These are phyloP conservation scores for Macropodus opercularis DNA, from an alignment of 2,797 vertebrate genomes.

Conservation along the genomic window DNA sequence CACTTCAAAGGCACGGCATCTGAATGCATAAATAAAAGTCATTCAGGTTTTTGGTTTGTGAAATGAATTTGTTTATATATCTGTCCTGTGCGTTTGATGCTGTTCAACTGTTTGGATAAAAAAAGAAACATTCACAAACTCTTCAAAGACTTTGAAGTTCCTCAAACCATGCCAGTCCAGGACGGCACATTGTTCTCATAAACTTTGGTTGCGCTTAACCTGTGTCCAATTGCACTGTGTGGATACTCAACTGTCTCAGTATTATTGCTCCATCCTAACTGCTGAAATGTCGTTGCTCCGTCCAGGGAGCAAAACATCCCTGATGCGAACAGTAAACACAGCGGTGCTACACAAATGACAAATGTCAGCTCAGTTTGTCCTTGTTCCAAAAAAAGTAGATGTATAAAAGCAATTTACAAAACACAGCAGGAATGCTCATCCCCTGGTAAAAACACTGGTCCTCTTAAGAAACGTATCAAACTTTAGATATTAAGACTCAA, in stretches of 20 bases:
- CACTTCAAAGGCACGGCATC: slow-evolving; percentile 68
- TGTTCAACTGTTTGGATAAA: slow-evolving; percentile 61
- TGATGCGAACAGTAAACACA: slow-evolving; percentile 30
- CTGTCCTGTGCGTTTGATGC: slow-evolving; percentile 56
- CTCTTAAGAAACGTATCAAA: slow-evolving; percentile 35
- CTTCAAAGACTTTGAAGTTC: slow-evolving; percentile 69
- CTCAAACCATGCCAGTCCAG: slow-evolving; percentile 69
- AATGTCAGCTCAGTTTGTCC: slow-evolving; percentile 38
- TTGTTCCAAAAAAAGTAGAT: slow-evolving; percentile 28
- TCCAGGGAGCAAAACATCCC: slow-evolving; percentile 44
- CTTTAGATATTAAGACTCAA: slow-evolving; percentile 40
- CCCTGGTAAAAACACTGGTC: slow-evolving; percentile 76
- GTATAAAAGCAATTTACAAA: slow-evolving; percentile 45
- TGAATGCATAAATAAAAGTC: slow-evolving; percentile 61
- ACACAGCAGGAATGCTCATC: slow-evolving; percentile 77
- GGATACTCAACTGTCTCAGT: slow-evolving; percentile 53
- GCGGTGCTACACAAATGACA: slow-evolving; percentile 11
- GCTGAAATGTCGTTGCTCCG: slow-evolving; percentile 57
- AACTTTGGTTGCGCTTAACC: slow-evolving; percentile 71
- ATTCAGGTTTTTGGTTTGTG: slow-evolving; percentile 19
- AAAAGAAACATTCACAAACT: slow-evolving; percentile 62
- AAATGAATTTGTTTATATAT: slow-evolving; percentile 65
- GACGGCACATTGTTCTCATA: slow-evolving; percentile 74
- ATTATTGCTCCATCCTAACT: slow-evolving; percentile 34
- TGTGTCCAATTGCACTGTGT: slow-evolving; percentile 69